Evolutionary conservation across 1,140 invertebrate species (phyloP), one percentile per base, ranked within the genome.

Genomic region (Zaprionus lachaisei): DNA sequence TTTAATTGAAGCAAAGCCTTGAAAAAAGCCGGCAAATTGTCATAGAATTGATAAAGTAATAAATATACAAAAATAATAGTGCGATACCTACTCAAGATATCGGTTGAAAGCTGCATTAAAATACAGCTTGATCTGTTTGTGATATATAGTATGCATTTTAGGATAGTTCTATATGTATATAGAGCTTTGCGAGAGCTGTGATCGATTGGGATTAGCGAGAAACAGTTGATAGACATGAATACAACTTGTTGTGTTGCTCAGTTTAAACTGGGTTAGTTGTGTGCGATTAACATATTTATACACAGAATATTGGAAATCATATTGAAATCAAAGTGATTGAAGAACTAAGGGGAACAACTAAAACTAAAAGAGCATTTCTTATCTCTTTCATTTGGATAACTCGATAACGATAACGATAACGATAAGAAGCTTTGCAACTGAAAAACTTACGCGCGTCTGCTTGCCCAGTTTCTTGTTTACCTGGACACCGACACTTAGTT

Each of bases 401-500:
- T 20, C 20, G 6, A 31, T 11, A 56, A 58, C 41, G 44, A 67
- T 47, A 70, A 11, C 31, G 31, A 34, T 11, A 55, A 58, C 24
- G 44, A 67, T 81, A 92, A 91, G 80, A 92, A 90, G 86, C 80
- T 92, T 91, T 90, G 92, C 92, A 92, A 92, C 97, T 98, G 96
- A 97, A 96, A 95, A 92, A 92, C 92, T 93, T 93, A 93, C 92
- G 89, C 92, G 92, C 91, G 92, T 93, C 92, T 93, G 92, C 91
- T 93, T 93, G 91, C 92, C 92, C 92, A 93, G 92, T 85, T 93
- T 93, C 92, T 93, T 93, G 92, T 93, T 96, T 97, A 98, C 97
- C 97, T 98, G 97, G 94, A 98, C 97, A 94, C 97, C 97, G 80
- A 92, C 92, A 92, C 92, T 92, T 93, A 97, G 95, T 93, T 96